phyloP scores from a whole-genome alignment of 2,797 vertebrate genomes.

The Microcaecilia unicolor region DNA sequence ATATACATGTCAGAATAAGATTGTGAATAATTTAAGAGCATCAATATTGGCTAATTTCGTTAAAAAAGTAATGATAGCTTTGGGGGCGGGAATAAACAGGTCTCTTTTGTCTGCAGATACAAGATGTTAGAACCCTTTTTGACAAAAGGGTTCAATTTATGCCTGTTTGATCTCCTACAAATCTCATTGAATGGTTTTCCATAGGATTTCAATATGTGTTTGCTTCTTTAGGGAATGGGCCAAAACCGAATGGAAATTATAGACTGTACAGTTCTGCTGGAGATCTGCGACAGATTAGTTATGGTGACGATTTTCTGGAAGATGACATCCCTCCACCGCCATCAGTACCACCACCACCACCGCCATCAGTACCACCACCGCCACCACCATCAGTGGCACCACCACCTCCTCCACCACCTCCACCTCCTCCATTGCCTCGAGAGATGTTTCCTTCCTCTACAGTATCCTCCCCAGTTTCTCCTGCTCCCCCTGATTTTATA shows the following conservation, averaged over 20 bases:
- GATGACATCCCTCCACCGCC: conserved; percentile 51
- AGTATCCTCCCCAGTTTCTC: not conserved
- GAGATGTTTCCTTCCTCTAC: not conserved
- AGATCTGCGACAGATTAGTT: conserved; percentile 42
- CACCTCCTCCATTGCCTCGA: conserved; percentile 6
- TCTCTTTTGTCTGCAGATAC: too few species aligned
- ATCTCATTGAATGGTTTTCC: not conserved
- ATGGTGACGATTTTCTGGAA: conserved; percentile 21
- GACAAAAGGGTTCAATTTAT: too few species aligned
- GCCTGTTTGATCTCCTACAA: too few species aligned
- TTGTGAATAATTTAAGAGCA: too few species aligned
- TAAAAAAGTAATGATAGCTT: too few species aligned
- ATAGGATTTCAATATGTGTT: accelerated
- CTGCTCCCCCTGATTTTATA: conserved; percentile 8
- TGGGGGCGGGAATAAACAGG: too few species aligned
- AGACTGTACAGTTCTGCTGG: conserved; percentile 54
- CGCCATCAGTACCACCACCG: conserved; percentile 47
- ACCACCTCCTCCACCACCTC: conserved; percentile 26
- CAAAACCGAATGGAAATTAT: conserved; percentile 49
- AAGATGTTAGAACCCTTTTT: too few species aligned
- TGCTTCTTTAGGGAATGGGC: conserved; percentile 30
- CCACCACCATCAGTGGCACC: conserved; percentile 51
- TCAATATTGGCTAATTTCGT: too few species aligned
- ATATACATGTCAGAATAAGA: too few species aligned
- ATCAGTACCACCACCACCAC: conserved; percentile 48